Conservation (phyloP, 2,888 invertebrate genomes). For the Orchesella flavescens region DNA sequence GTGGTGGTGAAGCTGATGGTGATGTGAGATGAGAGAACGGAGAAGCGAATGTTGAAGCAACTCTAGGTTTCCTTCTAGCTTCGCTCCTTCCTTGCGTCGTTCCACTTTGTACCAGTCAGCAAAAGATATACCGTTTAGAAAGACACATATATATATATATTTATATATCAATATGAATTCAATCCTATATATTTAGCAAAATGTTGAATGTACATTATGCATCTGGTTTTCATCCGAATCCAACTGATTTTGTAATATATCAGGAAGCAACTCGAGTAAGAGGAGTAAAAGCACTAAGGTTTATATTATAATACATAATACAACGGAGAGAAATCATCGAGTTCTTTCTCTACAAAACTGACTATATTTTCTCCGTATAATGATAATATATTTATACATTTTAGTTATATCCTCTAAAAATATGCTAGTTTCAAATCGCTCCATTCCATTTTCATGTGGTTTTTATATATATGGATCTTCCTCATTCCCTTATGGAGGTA, state of each 20-base stretch:
- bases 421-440: no score
- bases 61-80: no score
- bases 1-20: neutral
- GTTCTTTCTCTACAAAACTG: no score
- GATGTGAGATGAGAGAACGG: constrained; percentile 26
- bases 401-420: no score
- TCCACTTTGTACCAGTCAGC: constrained; percentile 33
- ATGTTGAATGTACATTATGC: neutral
- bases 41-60: constrained; percentile 20
- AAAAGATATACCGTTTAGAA: neutral
- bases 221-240: constrained; percentile 13
- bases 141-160: constrained; percentile 7
- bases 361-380: no score
- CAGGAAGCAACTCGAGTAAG: constrained; percentile 5
- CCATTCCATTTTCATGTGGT: no score
- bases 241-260: constrained; percentile 38
- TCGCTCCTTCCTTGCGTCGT: constrained; percentile 17
- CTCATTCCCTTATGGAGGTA: no score
- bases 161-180: constrained; percentile 7
- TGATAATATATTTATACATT: no score
- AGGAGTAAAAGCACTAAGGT: constrained; percentile 5
- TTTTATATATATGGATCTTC: no score
- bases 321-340: neutral
- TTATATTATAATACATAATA: constrained; percentile 13
- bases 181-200: constrained; percentile 11